Conservation (phyloP, 2,113 vertebrate species). For the Acrocephalus arundinaceus region DNA sequence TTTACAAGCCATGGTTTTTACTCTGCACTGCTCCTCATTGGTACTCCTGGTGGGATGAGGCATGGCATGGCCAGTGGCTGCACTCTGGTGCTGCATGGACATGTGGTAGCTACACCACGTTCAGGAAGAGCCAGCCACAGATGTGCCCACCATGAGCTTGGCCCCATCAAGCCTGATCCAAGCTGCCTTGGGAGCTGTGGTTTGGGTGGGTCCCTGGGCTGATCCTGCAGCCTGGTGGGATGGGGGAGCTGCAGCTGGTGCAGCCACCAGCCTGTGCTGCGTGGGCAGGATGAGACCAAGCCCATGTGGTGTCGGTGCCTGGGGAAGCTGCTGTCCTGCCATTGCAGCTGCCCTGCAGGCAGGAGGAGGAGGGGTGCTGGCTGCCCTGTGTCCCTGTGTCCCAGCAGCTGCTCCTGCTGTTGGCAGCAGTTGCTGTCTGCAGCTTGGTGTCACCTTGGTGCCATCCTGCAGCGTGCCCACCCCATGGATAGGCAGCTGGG, state of each 20-base stretch:
- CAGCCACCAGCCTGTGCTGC: not conserved
- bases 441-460: rapidly evolving
- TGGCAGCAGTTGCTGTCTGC: not conserved
- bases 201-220: not conserved
- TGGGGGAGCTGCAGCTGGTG: not conserved
- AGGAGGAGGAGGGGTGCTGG: not conserved
- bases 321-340: not conserved
- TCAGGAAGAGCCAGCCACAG: not conserved
- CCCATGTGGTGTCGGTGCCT: rapidly evolving
- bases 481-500: not conserved
- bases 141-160: not conserved
- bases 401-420: not conserved
- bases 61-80: not conserved
- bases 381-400: not conserved
- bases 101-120: rapidly evolving
- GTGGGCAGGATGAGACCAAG: not conserved
- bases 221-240: not conserved
- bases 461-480: rapidly evolving
- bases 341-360: not conserved
- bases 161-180: not conserved
- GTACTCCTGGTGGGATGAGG: not conserved
- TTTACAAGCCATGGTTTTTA: not conserved
- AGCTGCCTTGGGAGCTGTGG: not conserved
- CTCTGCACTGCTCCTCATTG: not conserved
- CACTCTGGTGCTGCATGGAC: rapidly evolving